Conservation (phyloP, 2,888 invertebrate species). For the Neuroscelio doddi region DNA sequence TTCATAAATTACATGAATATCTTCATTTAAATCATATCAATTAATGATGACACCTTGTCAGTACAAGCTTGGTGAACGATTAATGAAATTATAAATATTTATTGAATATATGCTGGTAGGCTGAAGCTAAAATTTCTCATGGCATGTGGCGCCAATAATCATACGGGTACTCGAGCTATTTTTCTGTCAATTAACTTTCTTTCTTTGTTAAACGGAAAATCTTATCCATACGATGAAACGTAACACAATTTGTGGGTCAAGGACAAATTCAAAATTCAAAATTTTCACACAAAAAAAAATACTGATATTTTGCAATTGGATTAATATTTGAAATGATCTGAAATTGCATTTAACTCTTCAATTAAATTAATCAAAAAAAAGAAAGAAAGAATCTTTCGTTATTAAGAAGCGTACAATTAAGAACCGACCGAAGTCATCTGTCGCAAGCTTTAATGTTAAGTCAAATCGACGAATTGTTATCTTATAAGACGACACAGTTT, state of each 20-base stretch:
- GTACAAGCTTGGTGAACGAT: neutral
- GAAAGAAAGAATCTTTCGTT: neutral
- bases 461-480: constrained; percentile 46
- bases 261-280: too few relatives aligned
- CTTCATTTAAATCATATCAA: too few relatives aligned
- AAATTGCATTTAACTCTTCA: neutral
- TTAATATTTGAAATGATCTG: too few relatives aligned
- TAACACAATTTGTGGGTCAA: too few relatives aligned
- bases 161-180: constrained; percentile 19
- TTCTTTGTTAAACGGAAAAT: too few relatives aligned
- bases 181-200: neutral
- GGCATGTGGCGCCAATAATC: constrained; percentile 17
- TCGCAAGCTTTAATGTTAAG: constrained; percentile 32
- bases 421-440: constrained; percentile 31
- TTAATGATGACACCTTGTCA: neutral
- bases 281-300: too few relatives aligned
- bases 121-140: constrained; percentile 11
- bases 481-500: constrained; percentile 53
- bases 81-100: constrained; percentile 11
- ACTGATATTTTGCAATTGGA: too few relatives aligned
- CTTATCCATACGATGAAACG: too few relatives aligned
- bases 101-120: constrained; percentile 36
- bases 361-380: too few relatives aligned
- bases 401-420: constrained; percentile 22
- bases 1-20: too few relatives aligned